phyloP scores from a whole-genome alignment of 2,888 invertebrate genomes.

The Drosophila ezoana region DNA sequence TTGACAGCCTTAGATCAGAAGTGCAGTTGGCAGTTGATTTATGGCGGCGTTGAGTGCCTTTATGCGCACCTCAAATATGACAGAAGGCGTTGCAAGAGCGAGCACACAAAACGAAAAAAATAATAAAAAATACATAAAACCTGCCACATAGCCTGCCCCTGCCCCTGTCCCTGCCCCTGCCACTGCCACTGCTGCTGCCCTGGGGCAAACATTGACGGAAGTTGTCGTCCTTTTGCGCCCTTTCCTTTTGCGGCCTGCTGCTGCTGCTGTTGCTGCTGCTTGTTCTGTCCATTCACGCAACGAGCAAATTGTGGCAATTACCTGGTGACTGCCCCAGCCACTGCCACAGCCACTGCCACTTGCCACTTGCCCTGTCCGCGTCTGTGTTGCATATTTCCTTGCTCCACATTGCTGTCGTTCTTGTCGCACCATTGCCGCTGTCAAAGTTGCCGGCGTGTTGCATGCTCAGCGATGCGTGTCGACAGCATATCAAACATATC shows the following conservation, averaged over 20 bases:
- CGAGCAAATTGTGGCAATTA: constrained; percentile 82
- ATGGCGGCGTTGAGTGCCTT: constrained; percentile 81
- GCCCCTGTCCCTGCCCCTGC: constrained; percentile 13
- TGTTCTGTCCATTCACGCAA: constrained; percentile 69
- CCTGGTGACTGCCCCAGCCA: constrained; percentile 16
- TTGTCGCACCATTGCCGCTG: constrained; percentile 55
- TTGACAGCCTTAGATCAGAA: constrained; percentile 78
- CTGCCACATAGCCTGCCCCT: constrained; percentile 9
- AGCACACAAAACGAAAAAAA: constrained; percentile 6
- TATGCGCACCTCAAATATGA: constrained; percentile 78
- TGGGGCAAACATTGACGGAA: constrained; percentile 50
- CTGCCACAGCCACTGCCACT: not conserved
- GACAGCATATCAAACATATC: constrained; percentile 75
- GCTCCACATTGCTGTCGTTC: constrained; percentile 58
- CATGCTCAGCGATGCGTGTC: constrained; percentile 79
- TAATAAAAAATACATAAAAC: constrained; percentile 8
- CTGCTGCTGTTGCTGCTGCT: constrained; percentile 5
- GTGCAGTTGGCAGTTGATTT: constrained; percentile 75
- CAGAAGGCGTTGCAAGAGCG: constrained; percentile 66
- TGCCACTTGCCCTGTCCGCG: not conserved
- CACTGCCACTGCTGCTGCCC: constrained; percentile 16
- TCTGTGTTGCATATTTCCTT: constrained; percentile 61
- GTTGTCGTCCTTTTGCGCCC: constrained; percentile 55
- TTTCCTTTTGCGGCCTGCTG: constrained; percentile 35
- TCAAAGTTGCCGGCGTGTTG: constrained; percentile 60